Evolutionary conservation across 2,113 vertebrate species (phyloP).

Genomic region (Oncorhynchus kisutch): DNA sequence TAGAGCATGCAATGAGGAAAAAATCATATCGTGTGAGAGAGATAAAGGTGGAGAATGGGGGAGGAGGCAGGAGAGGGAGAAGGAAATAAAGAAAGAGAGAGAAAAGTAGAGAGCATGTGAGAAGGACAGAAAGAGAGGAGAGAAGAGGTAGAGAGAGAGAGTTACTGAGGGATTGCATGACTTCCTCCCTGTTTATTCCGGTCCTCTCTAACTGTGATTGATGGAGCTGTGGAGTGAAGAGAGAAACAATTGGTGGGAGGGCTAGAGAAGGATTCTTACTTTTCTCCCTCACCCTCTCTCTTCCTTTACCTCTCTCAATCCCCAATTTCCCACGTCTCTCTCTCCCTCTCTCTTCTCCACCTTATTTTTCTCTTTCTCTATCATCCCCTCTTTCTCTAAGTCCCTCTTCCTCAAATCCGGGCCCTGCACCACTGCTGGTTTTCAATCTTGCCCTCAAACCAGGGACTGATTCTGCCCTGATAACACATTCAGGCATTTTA

Average conservation of each 20-base stretch:
- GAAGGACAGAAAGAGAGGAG: background rate
- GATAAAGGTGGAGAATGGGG: background rate
- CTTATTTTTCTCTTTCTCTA: background rate
- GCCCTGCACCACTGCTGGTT: background rate
- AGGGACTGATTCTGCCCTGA: too few species aligned
- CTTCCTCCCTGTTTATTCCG: conserved; percentile 60
- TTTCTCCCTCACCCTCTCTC: conserved; percentile 13
- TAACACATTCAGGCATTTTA: too few species aligned
- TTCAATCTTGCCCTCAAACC: conserved; percentile 2
- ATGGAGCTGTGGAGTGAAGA: conserved; percentile 58
- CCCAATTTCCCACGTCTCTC: background rate
- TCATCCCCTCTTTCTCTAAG: conserved; percentile 5
- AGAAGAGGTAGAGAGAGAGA: background rate
- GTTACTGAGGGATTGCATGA: conserved; percentile 34
- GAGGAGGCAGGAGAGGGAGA: conserved; percentile 13
- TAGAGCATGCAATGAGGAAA: background rate
- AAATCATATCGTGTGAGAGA: background rate
- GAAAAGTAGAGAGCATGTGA: background rate
- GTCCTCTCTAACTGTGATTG: conserved; percentile 61
- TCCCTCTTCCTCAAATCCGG: conserved; percentile 28
- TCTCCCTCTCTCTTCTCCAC: conserved; percentile 14
- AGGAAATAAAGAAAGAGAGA: conserved; percentile 4
- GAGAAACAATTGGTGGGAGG: conserved; percentile 42
- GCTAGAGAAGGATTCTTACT: conserved; percentile 30
- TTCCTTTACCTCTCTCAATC: background rate